Evolutionary conservation across 2,888 invertebrate genomes (phyloP), one percentile per base, ranked within the genome.

Genomic region (Drosophila kokeensis): DNA sequence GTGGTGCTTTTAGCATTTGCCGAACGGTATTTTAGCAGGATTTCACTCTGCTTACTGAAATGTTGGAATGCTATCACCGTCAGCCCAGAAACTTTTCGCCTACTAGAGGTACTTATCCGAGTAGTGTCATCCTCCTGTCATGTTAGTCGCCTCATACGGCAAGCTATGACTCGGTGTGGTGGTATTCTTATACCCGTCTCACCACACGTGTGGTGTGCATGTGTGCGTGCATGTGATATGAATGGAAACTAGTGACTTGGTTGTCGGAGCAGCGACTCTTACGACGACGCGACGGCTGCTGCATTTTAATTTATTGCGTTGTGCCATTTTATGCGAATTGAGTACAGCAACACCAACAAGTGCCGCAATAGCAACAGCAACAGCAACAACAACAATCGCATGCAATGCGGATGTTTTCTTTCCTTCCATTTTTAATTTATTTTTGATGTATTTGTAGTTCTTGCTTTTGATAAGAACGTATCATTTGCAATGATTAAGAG

Each of bases 321-420:
- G 85, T 85, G 90, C 85, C 88, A 85, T 86, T 86, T 86, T 85
- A 82, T 86, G 81, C 88, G 76, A 87, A 86, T 88, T 90, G 88
- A 90, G 90, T 81, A 82, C 88, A 83, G 65, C 71, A 73, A 45
- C 61, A 58, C 55, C 71, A 69, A 42, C 62, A 69, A 53, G 42
- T 62, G 58, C 60, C 38, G 66, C 36, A 67, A 69, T 21, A 50
- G 27, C 59, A 62, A 67, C 45, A 54, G 21, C 59, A 62, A 67
- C 45, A 52, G 21, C 21, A 59, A 42, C 59, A 40, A 42, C 59
- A 40, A 40, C 48, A 38, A 53, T 30, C 36, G 38, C 70, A 80
- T 71, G 73, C 83, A 80, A 74, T 89, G 81, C 81, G 83, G 82
- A 75, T 75, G 73, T 60, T 30, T 21, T 54, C 50, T 60, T 54